A percentile compares a stretch with the other conserved stretches of the same genome.
Evolutionary conservation across 2,113 vertebrate species (phyloP).

Genomic region (Bungarus multicinctus): DNA sequence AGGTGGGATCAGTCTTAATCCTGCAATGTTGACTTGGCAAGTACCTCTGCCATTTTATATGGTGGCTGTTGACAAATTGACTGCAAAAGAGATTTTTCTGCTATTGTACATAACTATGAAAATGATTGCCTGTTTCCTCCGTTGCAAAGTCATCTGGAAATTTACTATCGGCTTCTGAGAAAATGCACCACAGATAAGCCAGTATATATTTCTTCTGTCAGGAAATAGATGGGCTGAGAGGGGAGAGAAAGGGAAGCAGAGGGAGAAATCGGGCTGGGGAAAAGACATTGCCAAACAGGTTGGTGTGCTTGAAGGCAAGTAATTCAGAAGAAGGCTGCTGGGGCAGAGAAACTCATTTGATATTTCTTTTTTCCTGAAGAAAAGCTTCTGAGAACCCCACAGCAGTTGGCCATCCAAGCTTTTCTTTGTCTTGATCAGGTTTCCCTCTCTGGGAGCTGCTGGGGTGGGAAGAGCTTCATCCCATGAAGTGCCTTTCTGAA

Average conservation of each 20-base stretch:
- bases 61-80: conserved; percentile 3
- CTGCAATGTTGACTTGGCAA: neutral
- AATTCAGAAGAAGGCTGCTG: neutral
- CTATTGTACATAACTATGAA: neutral
- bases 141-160: conserved; percentile 3
- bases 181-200: neutral
- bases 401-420: neutral
- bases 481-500: neutral
- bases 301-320: neutral
- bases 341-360: neutral
- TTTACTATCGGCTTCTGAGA: neutral
- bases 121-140: neutral
- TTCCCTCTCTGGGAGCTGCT: neutral
- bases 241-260: neutral
- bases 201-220: neutral
- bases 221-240: neutral
- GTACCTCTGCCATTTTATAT: neutral
- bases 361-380: neutral
- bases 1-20: neutral
- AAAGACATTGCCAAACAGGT: too few species aligned
- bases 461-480: neutral
- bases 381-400: neutral
- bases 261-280: neutral
- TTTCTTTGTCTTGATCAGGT: neutral
- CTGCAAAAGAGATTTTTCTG: neutral